phyloP scores from a whole-genome alignment of 2,888 invertebrate species.

The Bedellia somnulentella region DNA sequence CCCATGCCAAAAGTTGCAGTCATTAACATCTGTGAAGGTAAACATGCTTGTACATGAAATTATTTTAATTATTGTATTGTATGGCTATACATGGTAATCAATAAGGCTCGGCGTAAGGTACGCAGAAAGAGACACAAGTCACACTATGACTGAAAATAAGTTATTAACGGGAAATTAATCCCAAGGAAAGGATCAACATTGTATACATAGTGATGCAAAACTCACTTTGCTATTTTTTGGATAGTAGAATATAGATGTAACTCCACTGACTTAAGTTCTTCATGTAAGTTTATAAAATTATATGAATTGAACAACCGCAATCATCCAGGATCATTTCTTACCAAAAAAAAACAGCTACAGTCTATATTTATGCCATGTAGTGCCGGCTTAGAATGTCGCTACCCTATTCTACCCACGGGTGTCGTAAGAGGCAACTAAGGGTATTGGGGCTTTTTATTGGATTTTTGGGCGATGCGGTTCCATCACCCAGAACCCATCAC shows the following conservation, averaged over 20 bases:
- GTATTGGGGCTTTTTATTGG: no score
- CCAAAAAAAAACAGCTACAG: neutral
- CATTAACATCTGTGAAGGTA: conserved; percentile 1
- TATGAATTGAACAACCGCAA: neutral
- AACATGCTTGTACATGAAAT: no score
- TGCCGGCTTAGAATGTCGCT: no score
- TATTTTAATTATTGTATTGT: no score
- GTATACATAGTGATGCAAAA: neutral
- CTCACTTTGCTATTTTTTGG: no score
- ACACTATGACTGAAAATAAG: neutral
- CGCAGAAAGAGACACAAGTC: neutral
- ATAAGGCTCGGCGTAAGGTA: neutral
- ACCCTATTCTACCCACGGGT: no score
- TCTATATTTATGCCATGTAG: no score
- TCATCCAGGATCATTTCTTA: neutral
- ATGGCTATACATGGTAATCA: neutral
- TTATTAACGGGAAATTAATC: neutral
- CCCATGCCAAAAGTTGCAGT: neutral
- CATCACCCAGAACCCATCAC: no score
- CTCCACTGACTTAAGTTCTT: no score
- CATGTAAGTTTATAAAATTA: neutral
- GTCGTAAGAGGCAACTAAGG: no score
- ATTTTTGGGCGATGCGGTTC: no score
- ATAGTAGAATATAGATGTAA: no score
- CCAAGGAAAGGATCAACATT: neutral